Conservation (phyloP, 1,140 invertebrate genomes). For the Camponotus pennsylvanicus region DNA sequence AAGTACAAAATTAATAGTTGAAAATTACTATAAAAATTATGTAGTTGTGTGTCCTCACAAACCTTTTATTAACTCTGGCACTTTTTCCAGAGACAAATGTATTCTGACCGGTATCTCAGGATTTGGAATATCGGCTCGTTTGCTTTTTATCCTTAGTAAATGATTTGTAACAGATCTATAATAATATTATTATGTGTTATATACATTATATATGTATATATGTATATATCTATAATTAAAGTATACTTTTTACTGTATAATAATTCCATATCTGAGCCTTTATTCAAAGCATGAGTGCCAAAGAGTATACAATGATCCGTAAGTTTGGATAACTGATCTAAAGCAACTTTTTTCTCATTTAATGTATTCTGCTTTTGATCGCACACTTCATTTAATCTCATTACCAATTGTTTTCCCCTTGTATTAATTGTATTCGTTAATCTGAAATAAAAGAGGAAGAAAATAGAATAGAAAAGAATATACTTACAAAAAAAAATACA, state of each 20-base stretch:
- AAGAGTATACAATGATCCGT: conserved; percentile 95
- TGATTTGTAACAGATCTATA: conserved; percentile 88
- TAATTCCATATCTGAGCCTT: conserved; percentile 93
- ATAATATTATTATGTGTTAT: conserved; percentile 45
- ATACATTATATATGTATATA: not conserved
- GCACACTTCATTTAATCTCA: conserved; percentile 93
- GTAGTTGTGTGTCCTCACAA: not conserved
- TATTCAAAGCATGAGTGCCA: conserved; percentile 91
- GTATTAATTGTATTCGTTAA: conserved; percentile 94
- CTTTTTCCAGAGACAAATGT: conserved; percentile 91
- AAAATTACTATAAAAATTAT: not conserved
- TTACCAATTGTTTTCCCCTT: conserved; percentile 92
- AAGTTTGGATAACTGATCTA: conserved; percentile 92
- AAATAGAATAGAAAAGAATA: conserved; percentile 14
- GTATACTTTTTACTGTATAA: conserved; percentile 93
- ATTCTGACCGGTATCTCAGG: conserved; percentile 94
- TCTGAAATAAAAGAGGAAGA: conserved; percentile 82
- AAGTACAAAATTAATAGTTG: not conserved
- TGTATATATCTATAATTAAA: not conserved
- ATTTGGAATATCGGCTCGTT: conserved; percentile 93
- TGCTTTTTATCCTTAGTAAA: conserved; percentile 92
- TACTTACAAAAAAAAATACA: not conserved
- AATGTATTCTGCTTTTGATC: conserved; percentile 94
- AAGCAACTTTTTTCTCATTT: conserved; percentile 93
- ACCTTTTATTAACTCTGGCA: conserved; percentile 92